These are phyloP conservation scores for Nycticebus coucang DNA, from an alignment of 2,113 vertebrate genomes.

Conservation along the genomic window DNA sequence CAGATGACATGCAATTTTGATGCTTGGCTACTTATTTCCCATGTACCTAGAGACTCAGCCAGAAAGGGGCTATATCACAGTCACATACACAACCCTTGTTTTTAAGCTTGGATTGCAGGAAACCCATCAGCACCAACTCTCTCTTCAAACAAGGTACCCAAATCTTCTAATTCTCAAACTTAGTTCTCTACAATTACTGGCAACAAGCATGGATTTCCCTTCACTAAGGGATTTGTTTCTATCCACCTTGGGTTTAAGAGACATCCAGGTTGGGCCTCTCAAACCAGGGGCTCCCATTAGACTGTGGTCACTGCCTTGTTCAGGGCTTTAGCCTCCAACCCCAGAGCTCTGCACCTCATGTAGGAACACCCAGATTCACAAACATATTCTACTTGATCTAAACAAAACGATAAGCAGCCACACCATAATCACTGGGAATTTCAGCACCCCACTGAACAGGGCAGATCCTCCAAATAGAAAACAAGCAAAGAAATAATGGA, in stretches of 20 bases:
- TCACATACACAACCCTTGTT: background rate
- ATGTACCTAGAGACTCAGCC: background rate
- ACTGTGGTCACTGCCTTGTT: background rate
- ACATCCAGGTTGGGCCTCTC: background rate
- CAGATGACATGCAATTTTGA: background rate
- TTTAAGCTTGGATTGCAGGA: background rate
- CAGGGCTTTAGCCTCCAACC: no score
- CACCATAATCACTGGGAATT: no score
- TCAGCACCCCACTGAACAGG: no score
- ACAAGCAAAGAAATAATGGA: no score
- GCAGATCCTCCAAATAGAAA: no score
- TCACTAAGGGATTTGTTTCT: background rate
- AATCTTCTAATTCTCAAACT: background rate
- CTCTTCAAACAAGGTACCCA: background rate
- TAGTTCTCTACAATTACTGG: background rate
- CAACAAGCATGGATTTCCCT: no score
- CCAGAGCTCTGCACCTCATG: no score
- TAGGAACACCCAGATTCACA: no score
- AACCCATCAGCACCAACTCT: background rate
- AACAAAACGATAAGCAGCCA: no score
- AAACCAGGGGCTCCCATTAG: rapidly evolving
- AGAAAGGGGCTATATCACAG: background rate
- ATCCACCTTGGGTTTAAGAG: background rate
- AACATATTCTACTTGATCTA: no score
- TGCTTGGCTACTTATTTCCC: background rate